phyloP scores from a whole-genome alignment of 2,113 vertebrate genomes.

The Macheiramphus alcinus region DNA sequence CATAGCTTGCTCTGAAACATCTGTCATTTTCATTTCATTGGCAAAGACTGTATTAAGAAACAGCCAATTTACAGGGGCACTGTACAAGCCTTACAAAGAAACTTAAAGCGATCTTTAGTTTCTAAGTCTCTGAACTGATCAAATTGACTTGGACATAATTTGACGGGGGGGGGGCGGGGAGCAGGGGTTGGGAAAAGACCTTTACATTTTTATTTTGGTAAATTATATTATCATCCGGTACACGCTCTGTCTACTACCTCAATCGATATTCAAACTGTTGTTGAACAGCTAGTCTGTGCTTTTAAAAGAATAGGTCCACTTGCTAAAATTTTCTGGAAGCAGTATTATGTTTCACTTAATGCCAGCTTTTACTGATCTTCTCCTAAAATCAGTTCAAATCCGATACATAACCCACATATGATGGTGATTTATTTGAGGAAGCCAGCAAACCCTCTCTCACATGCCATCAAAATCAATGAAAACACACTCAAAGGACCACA shows the following conservation, averaged over 20 bases:
- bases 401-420: neutral
- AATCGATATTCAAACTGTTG: neutral
- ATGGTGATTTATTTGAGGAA: neutral
- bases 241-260: neutral
- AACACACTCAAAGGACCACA: neutral
- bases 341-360: neutral
- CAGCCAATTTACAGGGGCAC: neutral
- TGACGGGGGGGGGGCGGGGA: rapidly evolving
- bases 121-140: neutral
- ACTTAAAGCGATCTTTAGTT: neutral
- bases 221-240: neutral
- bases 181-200: neutral
- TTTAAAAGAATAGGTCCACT: neutral
- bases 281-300: neutral
- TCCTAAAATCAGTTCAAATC: neutral
- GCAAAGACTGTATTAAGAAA: neutral
- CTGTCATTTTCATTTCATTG: neutral
- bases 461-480: neutral
- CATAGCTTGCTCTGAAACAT: neutral
- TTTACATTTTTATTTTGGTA: neutral
- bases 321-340: neutral
- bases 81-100: neutral
- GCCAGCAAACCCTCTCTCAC: neutral
- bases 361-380: neutral
- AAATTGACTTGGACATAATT: neutral